phyloP scores from a whole-genome alignment of 2,888 invertebrate species.

The Dione vanillae region DNA sequence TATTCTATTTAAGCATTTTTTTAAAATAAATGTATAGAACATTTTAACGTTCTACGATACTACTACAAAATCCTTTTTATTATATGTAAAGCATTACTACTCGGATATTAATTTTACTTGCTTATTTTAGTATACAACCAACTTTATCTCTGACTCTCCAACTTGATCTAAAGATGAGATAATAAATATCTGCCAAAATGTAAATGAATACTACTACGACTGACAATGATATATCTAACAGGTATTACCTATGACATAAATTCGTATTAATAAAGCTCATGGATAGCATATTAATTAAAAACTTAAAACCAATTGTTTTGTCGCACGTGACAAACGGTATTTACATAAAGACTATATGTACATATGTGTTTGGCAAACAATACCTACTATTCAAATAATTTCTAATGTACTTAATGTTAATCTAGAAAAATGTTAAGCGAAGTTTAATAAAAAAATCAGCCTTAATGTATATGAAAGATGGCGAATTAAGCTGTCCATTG shows the following conservation, averaged over 20 bases:
- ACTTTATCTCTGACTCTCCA: too few relatives aligned
- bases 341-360: constrained; percentile 33
- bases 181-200: constrained; percentile 43
- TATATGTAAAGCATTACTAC: too few relatives aligned
- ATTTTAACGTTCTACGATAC: too few relatives aligned
- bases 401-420: not conserved
- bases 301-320: constrained; percentile 70
- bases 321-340: constrained; percentile 57
- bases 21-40: too few relatives aligned
- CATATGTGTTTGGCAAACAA: not conserved
- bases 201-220: constrained; percentile 47
- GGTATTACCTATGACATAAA: constrained; percentile 57
- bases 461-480: not conserved
- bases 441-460: not conserved
- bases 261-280: constrained; percentile 58
- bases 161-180: constrained; percentile 18
- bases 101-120: too few relatives aligned
- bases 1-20: too few relatives aligned
- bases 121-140: too few relatives aligned
- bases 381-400: not conserved
- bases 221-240: constrained; percentile 36
- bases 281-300: constrained; percentile 65
- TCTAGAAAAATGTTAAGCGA: not conserved
- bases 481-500: not conserved
- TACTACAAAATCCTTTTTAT: too few relatives aligned